Base-by-base conservation (phyloP, 2,888 invertebrate species). In the Tetropium fuscum region DNA sequence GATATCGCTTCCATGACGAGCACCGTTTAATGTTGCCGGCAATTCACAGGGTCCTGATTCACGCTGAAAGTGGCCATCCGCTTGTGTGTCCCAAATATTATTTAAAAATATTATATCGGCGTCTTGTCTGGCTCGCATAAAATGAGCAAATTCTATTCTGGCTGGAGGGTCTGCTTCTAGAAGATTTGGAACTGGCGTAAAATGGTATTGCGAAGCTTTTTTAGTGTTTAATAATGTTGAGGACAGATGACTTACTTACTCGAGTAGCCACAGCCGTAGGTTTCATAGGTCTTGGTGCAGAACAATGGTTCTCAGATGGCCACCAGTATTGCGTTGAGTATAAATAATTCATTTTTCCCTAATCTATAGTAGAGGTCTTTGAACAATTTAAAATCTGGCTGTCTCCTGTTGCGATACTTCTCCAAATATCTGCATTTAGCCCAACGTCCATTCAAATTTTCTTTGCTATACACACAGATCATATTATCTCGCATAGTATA, bases 141-240 rank as follows among this genome's bases (percentile, higher is more conserved):
- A 49, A 38, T 22, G 15, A 4, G 15, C 38, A 22, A 30, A 34
- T 6, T 10, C 11, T 13, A 48, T 11, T 8, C 32, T 18, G 10
- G 13, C 32, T 34, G 47, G 34, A 34, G 20, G 20, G 20, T 48
- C 6, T 15, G 18, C 34, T n/a, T 2, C 18, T 16, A 47, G 32
- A 16, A 47, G 34, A 18, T 47, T 47, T 34, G 32, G 47, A 11
- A 47, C 30, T 30, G 34, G 47, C 11, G 32, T 34, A 32, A 47
- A 47, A 30, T 47, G 34, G 47, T 47, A 47, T 18, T 16, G 19
- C 18, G 19, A n/a, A 45, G 16, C 18, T 45, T 30, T 45, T 45
- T 15, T 30, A 30, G 15, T 36, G 16, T n/a, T n/a, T n/a, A n/a
- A n/a, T n/a, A n/a, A n/a, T n/a, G n/a, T n/a, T n/a, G n/a, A n/a